phyloP scores from a whole-genome alignment of 1,140 invertebrate species.

The Caenorhabditis remanei region DNA sequence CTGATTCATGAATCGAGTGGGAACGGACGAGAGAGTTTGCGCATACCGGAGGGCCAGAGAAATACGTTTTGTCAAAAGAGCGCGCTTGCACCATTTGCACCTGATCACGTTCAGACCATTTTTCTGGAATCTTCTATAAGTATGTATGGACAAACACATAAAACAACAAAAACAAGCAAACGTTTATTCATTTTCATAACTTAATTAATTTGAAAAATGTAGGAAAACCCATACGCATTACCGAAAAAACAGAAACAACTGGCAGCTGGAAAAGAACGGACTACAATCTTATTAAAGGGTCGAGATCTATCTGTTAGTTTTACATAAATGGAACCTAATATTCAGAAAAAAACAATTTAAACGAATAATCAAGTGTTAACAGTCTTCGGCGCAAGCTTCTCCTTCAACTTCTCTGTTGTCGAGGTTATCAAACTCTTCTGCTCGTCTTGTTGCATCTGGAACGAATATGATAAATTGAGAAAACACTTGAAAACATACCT shows the following conservation, averaged over 20 bases:
- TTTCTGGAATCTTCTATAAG: conserved; percentile 12
- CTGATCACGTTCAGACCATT: background rate
- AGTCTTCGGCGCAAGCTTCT: conserved; percentile 31
- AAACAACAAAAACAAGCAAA: background rate
- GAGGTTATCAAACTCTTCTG: conserved; percentile 48
- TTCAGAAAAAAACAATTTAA: background rate
- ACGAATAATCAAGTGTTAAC: conserved; percentile 1
- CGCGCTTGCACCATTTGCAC: conserved; percentile 19
- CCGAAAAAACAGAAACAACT: background rate
- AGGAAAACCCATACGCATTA: background rate
- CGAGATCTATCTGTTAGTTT: conserved; percentile 42
- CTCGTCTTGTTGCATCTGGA: conserved; percentile 58
- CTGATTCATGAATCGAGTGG: no score
- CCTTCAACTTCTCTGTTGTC: conserved; percentile 55
- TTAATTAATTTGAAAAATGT: background rate
- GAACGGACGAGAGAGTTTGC: conserved; percentile 1
- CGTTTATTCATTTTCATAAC: background rate
- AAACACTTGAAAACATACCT: conserved; percentile 10
- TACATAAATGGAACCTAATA: background rate
- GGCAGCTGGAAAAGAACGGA: background rate
- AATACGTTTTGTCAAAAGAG: background rate
- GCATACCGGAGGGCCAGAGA: background rate
- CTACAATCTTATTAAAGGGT: background rate
- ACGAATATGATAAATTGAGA: background rate
- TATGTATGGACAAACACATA: background rate